phyloP scores from a whole-genome alignment of 2,888 invertebrate genomes.

The Cenopis cana region DNA sequence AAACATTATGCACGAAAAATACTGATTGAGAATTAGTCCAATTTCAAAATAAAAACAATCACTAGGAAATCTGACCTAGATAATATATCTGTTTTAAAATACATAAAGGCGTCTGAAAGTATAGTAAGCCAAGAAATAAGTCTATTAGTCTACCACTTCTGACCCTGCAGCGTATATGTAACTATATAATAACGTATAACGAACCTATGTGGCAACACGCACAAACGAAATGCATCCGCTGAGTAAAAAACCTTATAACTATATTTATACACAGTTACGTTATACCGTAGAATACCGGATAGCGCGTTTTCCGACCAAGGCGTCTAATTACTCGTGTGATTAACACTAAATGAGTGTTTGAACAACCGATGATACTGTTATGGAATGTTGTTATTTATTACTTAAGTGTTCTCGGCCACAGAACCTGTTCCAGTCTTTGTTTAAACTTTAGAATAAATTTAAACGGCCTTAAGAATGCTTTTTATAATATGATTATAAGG shows the following conservation, averaged over 20 bases:
- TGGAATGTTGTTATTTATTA: conserved; percentile 67
- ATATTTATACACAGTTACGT: conserved; percentile 22
- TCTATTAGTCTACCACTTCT: no score
- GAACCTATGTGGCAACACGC: not conserved
- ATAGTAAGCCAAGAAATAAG: not conserved
- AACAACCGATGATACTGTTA: conserved; percentile 56
- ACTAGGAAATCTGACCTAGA: not conserved
- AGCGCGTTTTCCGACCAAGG: conserved; percentile 44
- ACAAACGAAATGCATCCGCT: not conserved
- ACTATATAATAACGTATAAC: no score
- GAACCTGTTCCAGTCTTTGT: conserved; percentile 49
- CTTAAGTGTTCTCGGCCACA: conserved; percentile 54
- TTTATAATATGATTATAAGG: not conserved
- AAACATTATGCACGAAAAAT: not conserved
- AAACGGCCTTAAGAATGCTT: conserved; percentile 12
- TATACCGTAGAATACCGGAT: conserved; percentile 22
- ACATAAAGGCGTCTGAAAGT: no score
- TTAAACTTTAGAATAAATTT: conserved; percentile 23
- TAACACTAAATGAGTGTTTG: conserved; percentile 55
- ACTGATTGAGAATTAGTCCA: no score
- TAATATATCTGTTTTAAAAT: not conserved
- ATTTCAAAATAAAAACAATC: not conserved
- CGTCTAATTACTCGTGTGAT: conserved; percentile 61
- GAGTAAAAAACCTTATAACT: not conserved
- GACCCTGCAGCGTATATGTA: no score